These are phyloP conservation scores for Choloepus didactylus DNA, from an alignment of 2,797 vertebrate species.

Conservation along the genomic window DNA sequence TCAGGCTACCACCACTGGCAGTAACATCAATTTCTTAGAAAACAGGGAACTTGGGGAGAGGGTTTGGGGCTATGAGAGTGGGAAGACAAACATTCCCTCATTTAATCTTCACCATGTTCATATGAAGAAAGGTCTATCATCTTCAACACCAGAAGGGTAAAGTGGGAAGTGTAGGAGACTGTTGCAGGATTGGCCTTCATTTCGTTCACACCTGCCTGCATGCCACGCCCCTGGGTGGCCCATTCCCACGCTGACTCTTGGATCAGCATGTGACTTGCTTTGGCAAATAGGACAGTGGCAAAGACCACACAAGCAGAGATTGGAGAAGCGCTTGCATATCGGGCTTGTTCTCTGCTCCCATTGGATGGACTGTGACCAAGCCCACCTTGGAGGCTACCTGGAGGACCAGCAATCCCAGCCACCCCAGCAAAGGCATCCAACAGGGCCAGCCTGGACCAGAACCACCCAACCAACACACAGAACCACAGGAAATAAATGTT, in stretches of 20 bases:
- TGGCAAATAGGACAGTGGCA: no score
- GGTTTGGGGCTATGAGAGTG: background rate
- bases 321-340: background rate
- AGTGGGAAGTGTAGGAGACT: background rate
- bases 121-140: background rate
- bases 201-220: no score
- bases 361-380: background rate
- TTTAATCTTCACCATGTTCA: background rate
- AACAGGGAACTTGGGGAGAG: background rate
- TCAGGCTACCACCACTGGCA: no score
- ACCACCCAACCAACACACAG: background rate
- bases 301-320: background rate
- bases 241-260: no score
- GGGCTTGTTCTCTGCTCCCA: background rate
- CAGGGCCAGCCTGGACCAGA: background rate
- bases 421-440: background rate
- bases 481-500: background rate
- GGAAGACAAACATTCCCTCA: background rate
- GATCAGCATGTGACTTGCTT: no score
- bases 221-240: no score
- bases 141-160: background rate
- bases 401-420: background rate
- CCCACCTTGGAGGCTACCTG: background rate
- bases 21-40: background rate
- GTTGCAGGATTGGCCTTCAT: background rate